Base-by-base conservation (phyloP, 2,113 vertebrate species). In the Sula dactylatra region DNA sequence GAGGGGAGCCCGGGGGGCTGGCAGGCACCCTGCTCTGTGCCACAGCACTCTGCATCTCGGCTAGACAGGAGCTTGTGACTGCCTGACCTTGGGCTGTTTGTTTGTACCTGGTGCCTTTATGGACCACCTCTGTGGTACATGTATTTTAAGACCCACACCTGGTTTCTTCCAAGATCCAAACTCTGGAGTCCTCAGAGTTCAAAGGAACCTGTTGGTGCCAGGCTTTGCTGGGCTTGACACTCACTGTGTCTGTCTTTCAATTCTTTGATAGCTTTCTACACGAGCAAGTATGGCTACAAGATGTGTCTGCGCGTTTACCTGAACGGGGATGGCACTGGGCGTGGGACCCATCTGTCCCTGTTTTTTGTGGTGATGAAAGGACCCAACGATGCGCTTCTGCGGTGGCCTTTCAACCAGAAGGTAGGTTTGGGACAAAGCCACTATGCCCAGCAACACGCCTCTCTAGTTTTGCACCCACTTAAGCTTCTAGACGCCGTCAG, bases 381-480 rank as follows among this genome's bases (percentile, higher is more conserved):
- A 27, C 98, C 98, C 69, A 98, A 98, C 0, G 99, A 99, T 0
- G 99, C 99, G 0, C 98, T 99, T 44, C 98, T 99, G 77, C 98
- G 98, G 7, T 99, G 99, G 99, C 99, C 99, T 7, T 99, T 99
- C 97, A 99, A 99, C 93, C 99, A 99, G 96, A 99, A 99, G 99
- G 99, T 99, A 59, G 91, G 97, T 76, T 29, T n/a, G 70, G 32
- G 58, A 15, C 19, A 15, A 10, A 76, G 54, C 32, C 3, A 2
- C 32, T 21, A 0, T 38, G 61, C 17, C 52, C 34, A 36, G 50
- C 16, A 4, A 4, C 1, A 1, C 5, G 29, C 42, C 65, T 34
- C 26, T 49, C 31, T 25, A 6, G 29, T 45, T 82, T 40, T 56
- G 31, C 22, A 15, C 22, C n/a, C 18, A 3, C 14, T 24, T 1